phyloP scores from a whole-genome alignment of 1,140 invertebrate genomes.

The Bathynomus jamesi region DNA sequence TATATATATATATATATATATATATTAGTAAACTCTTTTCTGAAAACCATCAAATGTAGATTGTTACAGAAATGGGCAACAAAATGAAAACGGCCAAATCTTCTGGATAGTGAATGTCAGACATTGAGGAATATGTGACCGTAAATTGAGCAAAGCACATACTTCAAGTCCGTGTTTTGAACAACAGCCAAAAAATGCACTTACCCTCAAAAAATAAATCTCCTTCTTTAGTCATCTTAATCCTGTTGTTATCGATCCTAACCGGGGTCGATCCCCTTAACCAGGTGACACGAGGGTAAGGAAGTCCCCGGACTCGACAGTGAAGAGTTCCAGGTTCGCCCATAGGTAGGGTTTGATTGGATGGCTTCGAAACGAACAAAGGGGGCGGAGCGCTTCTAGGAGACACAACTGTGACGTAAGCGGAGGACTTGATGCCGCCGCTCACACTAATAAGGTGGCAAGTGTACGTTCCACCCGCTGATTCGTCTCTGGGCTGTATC shows the following conservation, averaged over 20 bases:
- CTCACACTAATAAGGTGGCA: conserved; percentile 26
- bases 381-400: conserved; percentile 18
- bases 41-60: no score
- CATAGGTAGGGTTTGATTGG: conserved; percentile 27
- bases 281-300: conserved; percentile 24
- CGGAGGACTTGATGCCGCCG: conserved; percentile 17
- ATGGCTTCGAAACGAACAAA: conserved; percentile 20
- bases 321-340: conserved; percentile 21
- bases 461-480: conserved; percentile 21
- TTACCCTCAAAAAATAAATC: conserved; percentile 30
- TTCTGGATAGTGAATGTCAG: no score
- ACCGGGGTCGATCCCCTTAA: conserved; percentile 24
- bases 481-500: conserved; percentile 3
- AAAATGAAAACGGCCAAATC: no score
- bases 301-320: conserved; percentile 24
- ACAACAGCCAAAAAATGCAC: neutral
- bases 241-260: conserved; percentile 14
- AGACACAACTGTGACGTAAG: conserved; percentile 25
- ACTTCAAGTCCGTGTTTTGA: no score
- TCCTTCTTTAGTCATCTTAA: conserved; percentile 14
- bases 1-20: no score
- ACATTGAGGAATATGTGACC: no score
- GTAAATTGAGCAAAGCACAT: no score
- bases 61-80: no score
- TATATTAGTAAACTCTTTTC: no score